Evolutionary conservation across 1,140 invertebrate genomes (phyloP), one percentile per base, ranked within the genome.

Genomic region (Babylonia areolata): DNA sequence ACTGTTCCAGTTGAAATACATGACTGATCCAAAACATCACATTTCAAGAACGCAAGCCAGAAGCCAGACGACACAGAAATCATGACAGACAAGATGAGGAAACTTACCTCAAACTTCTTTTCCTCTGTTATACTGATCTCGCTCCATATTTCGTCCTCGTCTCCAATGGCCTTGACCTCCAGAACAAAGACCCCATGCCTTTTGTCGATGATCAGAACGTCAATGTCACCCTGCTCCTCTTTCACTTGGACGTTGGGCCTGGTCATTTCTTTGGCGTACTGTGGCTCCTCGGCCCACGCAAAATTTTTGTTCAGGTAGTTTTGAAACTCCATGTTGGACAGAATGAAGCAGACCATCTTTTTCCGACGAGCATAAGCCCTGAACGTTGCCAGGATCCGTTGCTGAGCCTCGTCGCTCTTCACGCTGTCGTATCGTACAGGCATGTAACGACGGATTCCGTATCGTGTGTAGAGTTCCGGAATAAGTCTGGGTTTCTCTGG

Each of bases 311-410:
- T 83, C 81, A 83, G 6, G 58, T 71, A 83, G 64, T 83, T 83
- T n/a, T 83, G 78, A 28, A 80, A 80, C 78, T 80, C 78, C 40
- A 80, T 58, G 78, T 80, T 80, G 46, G 78, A 80, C 42, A 80
- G 5, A 3, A 80, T 54, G 42, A 80, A 80, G 5, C 42, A 42
- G 5, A 39, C 78, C n/a, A 54, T 33, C 1, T 37, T 37, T n/a
- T 80, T 80, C 46, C 33, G 1, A 28, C 23, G 28, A 39, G 42
- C 40, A 33, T 31, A 80, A 3, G 40, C 33, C 23, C 39, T 23
- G 5, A 80, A 3, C 17, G 78, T 80, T n/a, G 31, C 12, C 23
- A 80, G 42, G 2, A 54, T 37, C 46, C 78, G 5, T 28, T 80
- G 78, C 31, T 80, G 78, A 33, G 78, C 42, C 23, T 80, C 78